Base-by-base conservation (phyloP, 2,113 vertebrate genomes). In the Otocyon megalotis region DNA sequence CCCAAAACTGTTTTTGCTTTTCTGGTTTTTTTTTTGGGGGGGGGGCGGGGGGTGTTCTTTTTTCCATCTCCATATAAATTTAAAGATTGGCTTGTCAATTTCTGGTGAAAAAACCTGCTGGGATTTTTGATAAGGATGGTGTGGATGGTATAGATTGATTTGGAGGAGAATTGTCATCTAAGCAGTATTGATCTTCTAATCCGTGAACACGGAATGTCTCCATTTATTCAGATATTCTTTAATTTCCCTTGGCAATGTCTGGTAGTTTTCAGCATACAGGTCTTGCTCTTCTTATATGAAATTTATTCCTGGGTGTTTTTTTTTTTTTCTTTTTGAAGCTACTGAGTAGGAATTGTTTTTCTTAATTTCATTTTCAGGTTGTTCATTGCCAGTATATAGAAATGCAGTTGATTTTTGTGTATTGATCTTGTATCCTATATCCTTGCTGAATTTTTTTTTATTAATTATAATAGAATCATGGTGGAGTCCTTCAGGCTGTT, bases 71-170 rank as follows among this genome's bases (percentile, higher is more conserved):
- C 87, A 13, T 77, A 90, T 84, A 93, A 90, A 92, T 95, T 88
- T 87, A 94, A 80, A 92, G 87, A 94, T 81, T 80, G 13, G 74
- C 74, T 95, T 95, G 97, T 97, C 95, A 60, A 62, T 94, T 63
- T 92, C 93, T 87, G 53, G 53, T 76, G 62, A 89, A 94, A 71
- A 82, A 69, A n/a, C 88, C 93, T 90, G 43, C 92, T 90, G 95
- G 88, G 96, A 71, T 87, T 88, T 79, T 79, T 91, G 72, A 83
- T 35, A 69, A 56, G 86, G 62, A 53, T 28, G 5, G 37, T 22
- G 72, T n/a, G 58, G 82, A 24, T 13, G 17, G 65, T 13, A 19
- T 32, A 89, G 54, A 62, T 92, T 90, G 65, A 67, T 79, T 67
- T 8, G 22, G 13, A 3, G 85, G 89, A 72, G 92, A 86, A 56